These are phyloP conservation scores for Rhineura floridana DNA, from an alignment of 2,113 vertebrate genomes.

Conservation along the genomic window DNA sequence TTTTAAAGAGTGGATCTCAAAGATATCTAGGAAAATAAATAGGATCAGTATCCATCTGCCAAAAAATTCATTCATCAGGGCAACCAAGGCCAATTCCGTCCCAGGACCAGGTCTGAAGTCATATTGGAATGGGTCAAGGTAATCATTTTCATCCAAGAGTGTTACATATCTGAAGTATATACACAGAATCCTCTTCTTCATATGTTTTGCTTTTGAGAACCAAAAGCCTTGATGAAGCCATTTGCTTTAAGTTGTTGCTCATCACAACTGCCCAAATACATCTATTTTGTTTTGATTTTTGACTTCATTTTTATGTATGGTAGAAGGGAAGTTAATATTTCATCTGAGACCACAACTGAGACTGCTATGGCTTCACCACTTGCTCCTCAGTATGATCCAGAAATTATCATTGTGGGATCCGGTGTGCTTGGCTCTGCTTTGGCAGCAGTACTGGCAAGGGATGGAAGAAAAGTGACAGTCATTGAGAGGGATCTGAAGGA, in stretches of 20 bases:
- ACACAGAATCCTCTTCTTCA: not conserved
- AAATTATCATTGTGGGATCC: slow-evolving; percentile 92
- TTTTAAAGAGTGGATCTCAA: too few species aligned
- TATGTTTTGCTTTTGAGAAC: not conserved
- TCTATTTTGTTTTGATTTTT: slow-evolving; percentile 28
- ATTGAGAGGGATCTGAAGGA: slow-evolving; percentile 94
- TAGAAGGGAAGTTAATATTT: slow-evolving; percentile 60
- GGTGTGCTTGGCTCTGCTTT: slow-evolving; percentile 93
- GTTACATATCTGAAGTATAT: too few species aligned
- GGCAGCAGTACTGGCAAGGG: slow-evolving; percentile 88
- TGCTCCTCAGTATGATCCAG: slow-evolving; percentile 73
- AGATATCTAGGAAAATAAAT: too few species aligned
- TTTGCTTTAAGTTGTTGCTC: too few species aligned
- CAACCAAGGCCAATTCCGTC: too few species aligned
- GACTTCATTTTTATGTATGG: slow-evolving; percentile 64
- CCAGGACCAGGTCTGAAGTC: too few species aligned
- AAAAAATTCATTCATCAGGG: too few species aligned
- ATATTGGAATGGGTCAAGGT: too few species aligned
- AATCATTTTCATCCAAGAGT: not conserved
- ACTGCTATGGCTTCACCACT: slow-evolving; percentile 27
- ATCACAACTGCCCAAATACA: not conserved
- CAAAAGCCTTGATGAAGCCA: not conserved
- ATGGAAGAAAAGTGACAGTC: slow-evolving; percentile 90
- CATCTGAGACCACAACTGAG: slow-evolving; percentile 62
- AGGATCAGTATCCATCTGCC: too few species aligned